Evolutionary conservation across 2,113 vertebrate species (phyloP).

Genomic region (Bothrops jararaca): DNA sequence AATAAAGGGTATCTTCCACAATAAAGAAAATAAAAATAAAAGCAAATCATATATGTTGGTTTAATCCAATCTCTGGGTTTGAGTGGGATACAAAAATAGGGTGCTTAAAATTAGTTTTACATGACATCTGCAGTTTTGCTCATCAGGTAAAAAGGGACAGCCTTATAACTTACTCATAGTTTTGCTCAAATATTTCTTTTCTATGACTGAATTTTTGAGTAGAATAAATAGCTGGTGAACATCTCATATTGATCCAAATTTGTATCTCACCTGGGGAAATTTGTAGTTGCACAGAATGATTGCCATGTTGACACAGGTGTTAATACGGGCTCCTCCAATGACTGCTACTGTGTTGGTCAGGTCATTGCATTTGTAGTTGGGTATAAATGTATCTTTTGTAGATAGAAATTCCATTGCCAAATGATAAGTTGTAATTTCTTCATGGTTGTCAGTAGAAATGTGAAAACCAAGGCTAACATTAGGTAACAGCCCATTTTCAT

Average conservation of each 20-base stretch:
- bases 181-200: not conserved
- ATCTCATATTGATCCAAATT: not conserved
- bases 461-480: too few species aligned
- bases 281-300: not conserved
- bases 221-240: not conserved
- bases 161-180: too few species aligned
- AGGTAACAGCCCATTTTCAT: not conserved
- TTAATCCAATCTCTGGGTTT: not conserved
- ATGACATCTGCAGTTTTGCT: too few species aligned
- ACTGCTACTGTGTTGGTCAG: not conserved
- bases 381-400: not conserved
- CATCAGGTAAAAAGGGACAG: too few species aligned
- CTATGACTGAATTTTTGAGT: not conserved
- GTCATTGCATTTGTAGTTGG: not conserved
- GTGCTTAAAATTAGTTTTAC: too few species aligned
- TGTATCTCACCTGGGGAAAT: not conserved
- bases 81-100: not conserved
- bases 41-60: not conserved
- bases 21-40: not conserved
- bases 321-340: not conserved
- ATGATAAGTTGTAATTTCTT: too few species aligned
- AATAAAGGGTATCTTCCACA: not conserved
- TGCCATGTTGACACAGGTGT: not conserved
- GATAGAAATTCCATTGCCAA: too few species aligned
- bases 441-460: too few species aligned